phyloP scores from a whole-genome alignment of 2,797 vertebrate species.

The Melanogrammus aeglefinus region DNA sequence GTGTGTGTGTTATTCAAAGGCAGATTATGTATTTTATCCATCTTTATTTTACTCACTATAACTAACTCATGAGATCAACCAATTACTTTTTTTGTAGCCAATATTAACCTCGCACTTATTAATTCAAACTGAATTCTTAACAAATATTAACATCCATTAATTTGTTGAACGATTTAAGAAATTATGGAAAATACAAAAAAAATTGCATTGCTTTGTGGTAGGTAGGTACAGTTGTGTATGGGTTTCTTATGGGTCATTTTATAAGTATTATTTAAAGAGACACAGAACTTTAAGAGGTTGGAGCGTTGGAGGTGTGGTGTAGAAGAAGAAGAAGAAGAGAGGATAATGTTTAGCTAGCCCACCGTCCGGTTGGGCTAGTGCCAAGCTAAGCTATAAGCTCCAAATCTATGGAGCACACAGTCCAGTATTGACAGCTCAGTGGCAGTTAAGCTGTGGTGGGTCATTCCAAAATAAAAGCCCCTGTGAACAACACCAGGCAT shows the following conservation, averaged over 20 bases:
- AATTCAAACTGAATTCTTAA: neutral
- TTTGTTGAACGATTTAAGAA: conserved; percentile 32
- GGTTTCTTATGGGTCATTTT: conserved; percentile 7
- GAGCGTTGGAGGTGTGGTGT: conserved; percentile 1
- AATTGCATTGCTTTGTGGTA: conserved; percentile 41
- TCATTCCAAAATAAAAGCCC: too few relatives aligned
- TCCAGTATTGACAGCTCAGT: neutral
- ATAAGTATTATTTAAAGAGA: neutral
- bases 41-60: neutral
- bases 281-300: neutral
- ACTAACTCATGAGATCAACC: neutral
- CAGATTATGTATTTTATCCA: conserved; percentile 25
- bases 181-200: conserved; percentile 46
- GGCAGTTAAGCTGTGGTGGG: too few relatives aligned
- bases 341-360: neutral
- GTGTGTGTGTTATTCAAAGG: conserved; percentile 6
- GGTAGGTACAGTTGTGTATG: conserved; percentile 7
- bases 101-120: neutral
- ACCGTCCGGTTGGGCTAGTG: neutral
- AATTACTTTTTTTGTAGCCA: neutral
- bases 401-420: neutral
- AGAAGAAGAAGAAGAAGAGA: neutral
- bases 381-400: too few relatives aligned
- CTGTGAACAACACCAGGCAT: neutral
- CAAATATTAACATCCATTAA: neutral